These are phyloP conservation scores for Pempheris klunzingeri DNA, from an alignment of 2,797 vertebrate genomes.

Conservation along the genomic window DNA sequence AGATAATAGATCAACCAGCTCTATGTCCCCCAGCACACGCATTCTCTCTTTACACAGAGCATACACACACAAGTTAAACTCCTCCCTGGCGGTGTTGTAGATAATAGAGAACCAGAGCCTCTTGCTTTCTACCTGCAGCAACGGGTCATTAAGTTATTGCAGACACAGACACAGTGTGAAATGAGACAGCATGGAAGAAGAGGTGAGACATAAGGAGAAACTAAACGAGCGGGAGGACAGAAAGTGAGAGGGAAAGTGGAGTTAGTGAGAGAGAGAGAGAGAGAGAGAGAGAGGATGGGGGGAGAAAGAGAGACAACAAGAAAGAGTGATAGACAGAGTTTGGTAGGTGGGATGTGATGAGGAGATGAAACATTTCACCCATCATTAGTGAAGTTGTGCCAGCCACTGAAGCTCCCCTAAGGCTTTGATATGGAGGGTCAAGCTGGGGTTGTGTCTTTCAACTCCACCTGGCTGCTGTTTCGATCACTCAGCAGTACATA, in stretches of 20 bases:
- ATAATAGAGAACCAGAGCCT: slow-evolving; percentile 37
- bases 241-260: slow-evolving; percentile 15
- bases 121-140: slow-evolving; percentile 34
- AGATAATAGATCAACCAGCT: slow-evolving; percentile 46
- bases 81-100: slow-evolving; percentile 2
- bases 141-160: slow-evolving; percentile 51
- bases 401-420: slow-evolving; percentile 49
- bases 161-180: slow-evolving; percentile 39
- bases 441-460: slow-evolving; percentile 55
- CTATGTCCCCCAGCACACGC: background rate
- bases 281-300: slow-evolving; percentile 8
- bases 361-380: slow-evolving; percentile 71
- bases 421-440: slow-evolving; percentile 49
- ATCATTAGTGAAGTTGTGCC: slow-evolving; percentile 71
- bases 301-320: slow-evolving; percentile 23
- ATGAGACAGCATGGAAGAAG: slow-evolving; percentile 1
- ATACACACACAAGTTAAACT: slow-evolving; percentile 16
- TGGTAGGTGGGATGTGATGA: slow-evolving; percentile 55
- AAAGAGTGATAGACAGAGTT: slow-evolving; percentile 17
- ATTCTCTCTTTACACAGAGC: slow-evolving; percentile 1
- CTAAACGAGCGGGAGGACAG: slow-evolving; percentile 18
- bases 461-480: slow-evolving; percentile 70
- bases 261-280: slow-evolving; percentile 1
- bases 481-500: slow-evolving; percentile 47
- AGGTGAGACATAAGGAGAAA: slow-evolving; percentile 11